phyloP scores from a whole-genome alignment of 2,888 invertebrate species.

The Phaonia tiefii region DNA sequence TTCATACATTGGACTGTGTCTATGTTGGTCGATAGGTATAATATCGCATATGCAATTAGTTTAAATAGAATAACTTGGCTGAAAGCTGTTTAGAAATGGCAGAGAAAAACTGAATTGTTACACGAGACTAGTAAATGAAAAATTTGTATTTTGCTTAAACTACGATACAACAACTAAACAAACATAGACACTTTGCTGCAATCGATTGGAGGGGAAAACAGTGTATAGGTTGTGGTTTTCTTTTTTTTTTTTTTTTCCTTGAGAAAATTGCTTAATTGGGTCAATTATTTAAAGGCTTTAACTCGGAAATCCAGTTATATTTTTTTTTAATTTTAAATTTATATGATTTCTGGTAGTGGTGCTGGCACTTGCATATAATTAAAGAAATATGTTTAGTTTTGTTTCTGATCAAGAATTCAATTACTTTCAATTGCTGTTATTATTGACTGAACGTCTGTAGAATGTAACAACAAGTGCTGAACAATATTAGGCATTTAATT shows the following conservation, averaged over 20 bases:
- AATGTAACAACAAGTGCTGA: too few relatives aligned
- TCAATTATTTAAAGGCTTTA: slow-evolving; percentile 65
- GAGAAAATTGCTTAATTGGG: slow-evolving; percentile 62
- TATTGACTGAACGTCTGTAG: too few relatives aligned
- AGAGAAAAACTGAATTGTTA: slow-evolving; percentile 3
- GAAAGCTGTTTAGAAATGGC: slow-evolving; percentile 42
- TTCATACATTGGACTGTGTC: background rate
- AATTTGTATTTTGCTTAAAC: slow-evolving; percentile 24
- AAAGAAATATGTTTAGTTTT: slow-evolving; percentile 29
- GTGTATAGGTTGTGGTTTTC: slow-evolving; percentile 11
- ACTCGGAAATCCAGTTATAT: slow-evolving; percentile 61
- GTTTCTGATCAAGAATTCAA: slow-evolving; percentile 10
- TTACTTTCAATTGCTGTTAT: slow-evolving; percentile 28
- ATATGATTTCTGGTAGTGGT: background rate
- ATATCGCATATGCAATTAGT: slow-evolving; percentile 59
- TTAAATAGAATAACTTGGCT: slow-evolving; percentile 48
- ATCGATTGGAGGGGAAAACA: slow-evolving; percentile 7
- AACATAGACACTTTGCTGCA: slow-evolving; percentile 17
- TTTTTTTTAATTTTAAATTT: background rate
- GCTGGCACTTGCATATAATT: slow-evolving; percentile 10
- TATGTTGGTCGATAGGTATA: background rate
- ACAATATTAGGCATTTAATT: too few relatives aligned
- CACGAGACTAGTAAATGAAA: background rate
- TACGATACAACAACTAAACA: background rate
- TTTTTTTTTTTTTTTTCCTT: slow-evolving; percentile 4